Conservation (phyloP, 2,888 invertebrate species). For the Merodon equestris region DNA sequence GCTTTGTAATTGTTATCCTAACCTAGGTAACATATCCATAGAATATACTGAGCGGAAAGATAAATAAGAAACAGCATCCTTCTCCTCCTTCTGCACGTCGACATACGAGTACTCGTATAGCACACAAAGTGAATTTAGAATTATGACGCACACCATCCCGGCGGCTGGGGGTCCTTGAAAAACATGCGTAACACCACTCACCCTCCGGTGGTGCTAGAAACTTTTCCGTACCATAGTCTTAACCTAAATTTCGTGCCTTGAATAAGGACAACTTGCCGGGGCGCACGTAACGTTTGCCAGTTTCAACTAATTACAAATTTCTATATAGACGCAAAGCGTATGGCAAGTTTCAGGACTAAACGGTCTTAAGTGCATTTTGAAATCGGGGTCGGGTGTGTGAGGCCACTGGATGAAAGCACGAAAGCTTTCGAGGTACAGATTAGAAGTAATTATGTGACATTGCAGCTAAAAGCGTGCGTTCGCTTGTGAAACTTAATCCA, state of each 20-base stretch:
- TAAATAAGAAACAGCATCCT: constrained; percentile 56
- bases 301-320: no score
- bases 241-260: constrained; percentile 55
- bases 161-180: constrained; percentile 52
- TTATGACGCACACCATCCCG: no score
- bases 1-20: constrained; percentile 65
- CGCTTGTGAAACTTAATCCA: constrained; percentile 7
- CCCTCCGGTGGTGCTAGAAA: no score
- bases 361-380: constrained; percentile 45
- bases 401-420: no score
- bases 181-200: no score
- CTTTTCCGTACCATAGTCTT: constrained; percentile 25
- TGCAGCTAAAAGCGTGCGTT: constrained; percentile 10
- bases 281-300: no score
- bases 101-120: no score
- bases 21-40: constrained; percentile 62
- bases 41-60: constrained; percentile 54
- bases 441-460: constrained; percentile 39
- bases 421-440: constrained; percentile 22
- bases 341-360: constrained; percentile 43
- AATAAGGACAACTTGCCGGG: constrained; percentile 18
- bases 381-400: constrained; percentile 17
- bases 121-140: constrained; percentile 59
- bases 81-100: background rate
- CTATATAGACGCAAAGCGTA: constrained; percentile 11